Base-by-base conservation (phyloP, 1,140 invertebrate species). In the Caerostris extrusa region DNA sequence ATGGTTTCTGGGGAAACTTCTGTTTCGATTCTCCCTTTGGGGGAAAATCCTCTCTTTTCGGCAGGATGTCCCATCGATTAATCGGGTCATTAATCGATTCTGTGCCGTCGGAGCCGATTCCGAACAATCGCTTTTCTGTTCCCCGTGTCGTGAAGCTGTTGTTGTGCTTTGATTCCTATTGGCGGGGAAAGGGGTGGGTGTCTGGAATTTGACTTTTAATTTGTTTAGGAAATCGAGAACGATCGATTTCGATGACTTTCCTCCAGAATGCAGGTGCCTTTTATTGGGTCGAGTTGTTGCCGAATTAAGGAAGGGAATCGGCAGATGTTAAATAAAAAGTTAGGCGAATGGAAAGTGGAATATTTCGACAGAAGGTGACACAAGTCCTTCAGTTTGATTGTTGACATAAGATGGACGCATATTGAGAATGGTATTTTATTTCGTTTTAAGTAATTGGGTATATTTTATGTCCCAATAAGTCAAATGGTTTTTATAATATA, bases 1-100 rank as follows among this genome's bases (percentile, higher is more conserved):
- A 50, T 71, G 12, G 5, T 85, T 58, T 50, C 87, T 17, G 55
- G 56, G 50, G 57, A 90, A 90, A 91, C 90, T 91, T 91, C 90
- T 91, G 90, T 81, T 55, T 67, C 67, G 61, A 57, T 87, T 93
- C 83, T 64, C 91, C 90, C 57, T 57, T 53, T 67, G 82, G 91
- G 91, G 82, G 69, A 91, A 83, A 88, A 81, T 82, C 77, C 77
- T 67, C 87, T 89, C 71, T 91, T 83, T 90, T 90, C 89, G 89
- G 53, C 67, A 67, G 57, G 91, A 55, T 53, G 64, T 87, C 69
- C 34, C 92, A 88, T 93, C 92, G 92, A 93, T 93, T 93, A 93
- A 93, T 93, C 92, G 92, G 92, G 92, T 93, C 92, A 93, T 93
- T 93, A 93, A 93, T 93, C 92, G 92, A 93, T 93, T 93, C 92